Evolutionary conservation across 1,140 invertebrate genomes (phyloP).

Genomic region (Pararge aegeria): DNA sequence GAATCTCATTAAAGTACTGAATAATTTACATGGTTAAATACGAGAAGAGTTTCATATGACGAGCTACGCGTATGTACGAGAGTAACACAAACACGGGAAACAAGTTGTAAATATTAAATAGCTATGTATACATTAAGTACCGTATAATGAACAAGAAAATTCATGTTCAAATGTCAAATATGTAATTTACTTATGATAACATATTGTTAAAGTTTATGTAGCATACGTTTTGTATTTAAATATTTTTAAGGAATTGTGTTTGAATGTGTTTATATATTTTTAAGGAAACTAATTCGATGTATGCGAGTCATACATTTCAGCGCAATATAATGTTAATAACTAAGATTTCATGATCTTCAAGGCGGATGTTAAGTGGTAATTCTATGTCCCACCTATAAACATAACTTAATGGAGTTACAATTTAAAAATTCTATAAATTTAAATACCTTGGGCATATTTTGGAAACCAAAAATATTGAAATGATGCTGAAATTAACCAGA

Average conservation of each 20-base stretch:
- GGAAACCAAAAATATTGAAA: too few relatives aligned
- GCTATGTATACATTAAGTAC: not conserved
- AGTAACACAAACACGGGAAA: slow-evolving; percentile 1
- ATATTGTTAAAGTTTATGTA: not conserved
- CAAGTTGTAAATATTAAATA: slow-evolving; percentile 2
- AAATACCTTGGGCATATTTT: too few relatives aligned
- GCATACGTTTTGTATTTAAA: not conserved
- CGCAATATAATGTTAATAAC: too few relatives aligned
- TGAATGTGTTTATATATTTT: too few relatives aligned
- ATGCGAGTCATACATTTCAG: too few relatives aligned
- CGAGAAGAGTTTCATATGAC: not conserved
- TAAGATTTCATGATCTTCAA: too few relatives aligned
- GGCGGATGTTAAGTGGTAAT: too few relatives aligned
- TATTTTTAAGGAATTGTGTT: not conserved
- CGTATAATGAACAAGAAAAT: not conserved
- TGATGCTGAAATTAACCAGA: too few relatives aligned
- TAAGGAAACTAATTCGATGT: too few relatives aligned
- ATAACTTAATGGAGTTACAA: too few relatives aligned
- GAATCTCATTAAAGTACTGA: not conserved
- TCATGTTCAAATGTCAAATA: not conserved
- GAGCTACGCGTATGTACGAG: not conserved
- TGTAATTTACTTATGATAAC: not conserved
- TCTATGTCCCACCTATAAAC: too few relatives aligned
- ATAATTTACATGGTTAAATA: not conserved
- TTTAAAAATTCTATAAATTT: too few relatives aligned